Percentiles rank a stretch among this genome's conserved stretches.
Evolutionary conservation across 2,797 vertebrate genomes (phyloP).

Genomic region (Clamator glandarius): DNA sequence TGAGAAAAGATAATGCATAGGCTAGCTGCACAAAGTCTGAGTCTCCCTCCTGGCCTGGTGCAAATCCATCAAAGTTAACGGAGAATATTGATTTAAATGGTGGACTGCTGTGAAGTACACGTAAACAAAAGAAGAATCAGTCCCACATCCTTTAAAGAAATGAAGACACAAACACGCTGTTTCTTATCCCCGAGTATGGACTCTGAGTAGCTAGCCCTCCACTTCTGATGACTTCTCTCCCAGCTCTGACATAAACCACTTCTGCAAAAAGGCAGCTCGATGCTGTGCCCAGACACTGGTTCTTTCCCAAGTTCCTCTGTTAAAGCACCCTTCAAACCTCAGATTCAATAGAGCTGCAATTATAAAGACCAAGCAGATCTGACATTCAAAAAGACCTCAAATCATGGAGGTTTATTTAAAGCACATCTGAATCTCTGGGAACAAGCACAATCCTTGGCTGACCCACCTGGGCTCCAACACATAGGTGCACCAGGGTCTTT

Average conservation of each 20-base stretch:
- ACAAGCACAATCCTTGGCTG: not conserved
- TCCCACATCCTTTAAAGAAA: not conserved
- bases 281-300: not conserved
- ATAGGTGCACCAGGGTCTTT: not conserved
- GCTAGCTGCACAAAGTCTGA: not conserved
- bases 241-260: not conserved
- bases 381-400: not conserved
- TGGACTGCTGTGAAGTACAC: not conserved
- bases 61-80: slow-evolving; percentile 59
- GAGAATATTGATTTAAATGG: slow-evolving; percentile 29
- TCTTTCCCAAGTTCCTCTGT: not conserved
- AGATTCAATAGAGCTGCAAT: not conserved
- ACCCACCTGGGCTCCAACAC: not conserved
- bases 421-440: not conserved
- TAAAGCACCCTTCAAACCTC: slow-evolving; percentile 21
- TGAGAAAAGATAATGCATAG: not conserved
- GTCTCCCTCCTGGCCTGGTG: not conserved
- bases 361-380: slow-evolving; percentile 4
- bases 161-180: not conserved
- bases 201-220: not conserved
- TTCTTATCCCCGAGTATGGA: not conserved
- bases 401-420: not conserved
- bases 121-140: slow-evolving; percentile 11
- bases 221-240: slow-evolving; percentile 11
- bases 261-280: not conserved